Evolutionary conservation across 2,888 invertebrate genomes (phyloP), one percentile per base, ranked within the genome.

Genomic region (Amiota communis): DNA sequence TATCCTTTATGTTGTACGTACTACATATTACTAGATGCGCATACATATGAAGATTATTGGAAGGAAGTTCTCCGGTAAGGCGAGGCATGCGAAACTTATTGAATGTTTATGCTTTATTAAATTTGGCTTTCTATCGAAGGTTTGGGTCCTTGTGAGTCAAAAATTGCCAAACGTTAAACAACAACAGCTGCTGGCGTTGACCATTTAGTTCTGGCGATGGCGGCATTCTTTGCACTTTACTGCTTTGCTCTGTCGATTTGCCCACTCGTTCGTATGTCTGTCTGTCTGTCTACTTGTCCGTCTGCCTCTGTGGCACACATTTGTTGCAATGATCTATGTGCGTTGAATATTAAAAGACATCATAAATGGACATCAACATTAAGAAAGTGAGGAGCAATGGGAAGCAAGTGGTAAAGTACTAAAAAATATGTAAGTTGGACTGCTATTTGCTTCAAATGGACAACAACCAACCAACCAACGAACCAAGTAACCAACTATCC

Each of bases 71-170:
- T 36, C 36, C 36, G 0, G 36, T 36, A 6, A 36, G 36, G 36
- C 36, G 36, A 36, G 36, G 36, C 49, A 17, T 47, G 76, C 77
- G 75, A 84, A 77, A 85, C 88, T 88, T 88, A 89, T 89, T 89
- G 88, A 89, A 89, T 89, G 88, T 88, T 89, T 89, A 89, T 89
- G 85, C 87, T 87, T 88, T 89, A 88, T 89, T 87, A 89, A 87
- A 88, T 88, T 88, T 87, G 87, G 12, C 47, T 65, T 53, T 69
- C 67, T 56, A 36, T 73, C 59, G 49, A 47, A 15, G 46, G 20
- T 36, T 13, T 57, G 57, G 12, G 49, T 49, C 12, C 51, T 20
- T 49, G 61, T 61, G 23, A 61, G 49, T 61, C 59, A 68, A 68
- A 68, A 68, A 51, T 70, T 67, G 75, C 65, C 68, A 46, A 51